These are phyloP conservation scores for Trogon melanurus DNA, from an alignment of 2,113 vertebrate genomes.

Conservation along the genomic window DNA sequence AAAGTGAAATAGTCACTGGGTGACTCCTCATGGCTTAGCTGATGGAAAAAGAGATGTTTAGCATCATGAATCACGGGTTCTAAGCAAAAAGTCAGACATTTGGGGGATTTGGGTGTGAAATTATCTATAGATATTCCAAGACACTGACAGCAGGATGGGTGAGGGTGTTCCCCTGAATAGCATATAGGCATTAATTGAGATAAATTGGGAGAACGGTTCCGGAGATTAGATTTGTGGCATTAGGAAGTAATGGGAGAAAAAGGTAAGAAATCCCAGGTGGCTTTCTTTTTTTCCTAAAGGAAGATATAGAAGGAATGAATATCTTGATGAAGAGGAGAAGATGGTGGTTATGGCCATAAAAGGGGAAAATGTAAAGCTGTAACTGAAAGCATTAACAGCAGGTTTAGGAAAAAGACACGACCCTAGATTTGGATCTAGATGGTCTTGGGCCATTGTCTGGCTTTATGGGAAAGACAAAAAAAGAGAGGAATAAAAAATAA, in stretches of 20 bases:
- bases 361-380: neutral
- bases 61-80: neutral
- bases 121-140: neutral
- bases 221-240: neutral
- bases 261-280: neutral
- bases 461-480: neutral
- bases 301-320: neutral
- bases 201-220: neutral
- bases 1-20: neutral
- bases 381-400: neutral
- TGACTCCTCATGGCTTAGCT: neutral
- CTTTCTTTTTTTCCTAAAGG: neutral
- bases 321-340: neutral
- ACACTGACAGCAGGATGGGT: neutral
- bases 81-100: neutral
- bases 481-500: neutral
- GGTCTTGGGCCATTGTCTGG: neutral
- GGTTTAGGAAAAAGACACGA: neutral
- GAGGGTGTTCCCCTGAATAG: neutral
- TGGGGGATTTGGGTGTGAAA: neutral
- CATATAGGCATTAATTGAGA: neutral
- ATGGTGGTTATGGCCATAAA: neutral
- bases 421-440: neutral
- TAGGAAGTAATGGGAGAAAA: neutral
- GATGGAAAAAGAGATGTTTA: neutral